phyloP scores from a whole-genome alignment of 2,888 invertebrate species.

The Spialia ferax region DNA sequence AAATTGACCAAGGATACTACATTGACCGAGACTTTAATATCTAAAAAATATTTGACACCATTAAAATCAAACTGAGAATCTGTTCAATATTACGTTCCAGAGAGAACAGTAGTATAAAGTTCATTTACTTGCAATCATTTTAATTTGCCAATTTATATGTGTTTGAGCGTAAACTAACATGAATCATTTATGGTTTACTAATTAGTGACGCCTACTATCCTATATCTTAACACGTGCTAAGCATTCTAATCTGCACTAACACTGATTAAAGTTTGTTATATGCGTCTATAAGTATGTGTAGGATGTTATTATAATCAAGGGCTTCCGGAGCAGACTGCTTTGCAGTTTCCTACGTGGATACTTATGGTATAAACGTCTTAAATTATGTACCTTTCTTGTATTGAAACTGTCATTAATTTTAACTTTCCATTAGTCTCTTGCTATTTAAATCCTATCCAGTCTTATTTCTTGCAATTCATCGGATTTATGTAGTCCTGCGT shows the following conservation, averaged over 20 bases:
- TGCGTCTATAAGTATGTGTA: background rate
- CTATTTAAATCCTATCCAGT: too few relatives aligned
- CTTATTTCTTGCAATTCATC: too few relatives aligned
- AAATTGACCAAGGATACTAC: too few relatives aligned
- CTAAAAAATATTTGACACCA: background rate
- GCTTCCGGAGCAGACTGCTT: background rate
- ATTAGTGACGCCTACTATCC: slow-evolving; percentile 12
- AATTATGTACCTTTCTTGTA: too few relatives aligned
- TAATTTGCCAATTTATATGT: background rate
- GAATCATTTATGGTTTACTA: slow-evolving; percentile 13
- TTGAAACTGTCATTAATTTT: background rate
- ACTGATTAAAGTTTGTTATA: background rate
- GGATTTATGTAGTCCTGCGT: too few relatives aligned
- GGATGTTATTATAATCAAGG: background rate
- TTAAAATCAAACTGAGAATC: background rate
- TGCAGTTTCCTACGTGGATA: background rate
- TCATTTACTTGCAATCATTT: background rate
- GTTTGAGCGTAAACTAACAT: background rate
- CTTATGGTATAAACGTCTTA: too few relatives aligned
- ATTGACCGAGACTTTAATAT: too few relatives aligned
- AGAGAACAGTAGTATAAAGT: background rate
- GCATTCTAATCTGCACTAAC: slow-evolving; percentile 9
- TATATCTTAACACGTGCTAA: slow-evolving; percentile 15
- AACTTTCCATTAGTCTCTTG: too few relatives aligned
- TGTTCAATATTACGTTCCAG: background rate